Evolutionary conservation across 2,113 vertebrate genomes (phyloP), one percentile per base, ranked within the genome.

Genomic region (Capreolus pygargus): DNA sequence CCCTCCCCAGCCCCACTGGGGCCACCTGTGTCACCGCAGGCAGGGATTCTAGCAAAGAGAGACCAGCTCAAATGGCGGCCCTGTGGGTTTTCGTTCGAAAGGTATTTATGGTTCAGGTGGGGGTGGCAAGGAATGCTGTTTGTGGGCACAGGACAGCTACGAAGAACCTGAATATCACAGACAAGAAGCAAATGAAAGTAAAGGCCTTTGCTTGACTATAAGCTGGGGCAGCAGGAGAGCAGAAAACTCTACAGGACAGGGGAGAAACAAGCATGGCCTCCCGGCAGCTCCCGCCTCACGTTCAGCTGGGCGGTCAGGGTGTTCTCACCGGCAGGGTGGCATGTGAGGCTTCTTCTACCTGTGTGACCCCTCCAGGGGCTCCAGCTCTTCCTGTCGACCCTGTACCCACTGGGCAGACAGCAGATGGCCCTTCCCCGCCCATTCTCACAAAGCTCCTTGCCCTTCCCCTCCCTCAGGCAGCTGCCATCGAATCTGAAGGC

Each of bases 281-380:
- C 33, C 2, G 14, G 36, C 76, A 58, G 47, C 13, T 4, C 12
- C 88, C 2, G 6, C 39, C 27, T 11, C 61, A 2, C 1, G 1
- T 33, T 52, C 43, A 15, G 30, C 81, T 27, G 23, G 19, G 39
- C 5, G 5, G 23, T 9, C n/a, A 5, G 50, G 17, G 21, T 43
- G 61, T 17, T 39, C 54, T 25, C 5, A 25, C 6, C 0, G 0
- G 85, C 33, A 5, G 2, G 15, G 33, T 54, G 4, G 5, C 15
- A 1, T 3, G 45, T 5, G 19, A 86, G 94, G 39, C 45, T 54
- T 13, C 11, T n/a, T 81, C 61, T 4, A 3, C 21, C 15, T 5
- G 7, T 17, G 67, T 30, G 45, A 25, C 76, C 30, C 39, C 21
- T 64, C 47, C 2, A 1, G 30, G 39, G 70, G 16, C 36, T 76